A percentile compares a stretch with the other conserved stretches of the same genome.
These are phyloP conservation scores for Pteropus alecto DNA, from an alignment of 2,113 vertebrate genomes.

Conservation along the genomic window DNA sequence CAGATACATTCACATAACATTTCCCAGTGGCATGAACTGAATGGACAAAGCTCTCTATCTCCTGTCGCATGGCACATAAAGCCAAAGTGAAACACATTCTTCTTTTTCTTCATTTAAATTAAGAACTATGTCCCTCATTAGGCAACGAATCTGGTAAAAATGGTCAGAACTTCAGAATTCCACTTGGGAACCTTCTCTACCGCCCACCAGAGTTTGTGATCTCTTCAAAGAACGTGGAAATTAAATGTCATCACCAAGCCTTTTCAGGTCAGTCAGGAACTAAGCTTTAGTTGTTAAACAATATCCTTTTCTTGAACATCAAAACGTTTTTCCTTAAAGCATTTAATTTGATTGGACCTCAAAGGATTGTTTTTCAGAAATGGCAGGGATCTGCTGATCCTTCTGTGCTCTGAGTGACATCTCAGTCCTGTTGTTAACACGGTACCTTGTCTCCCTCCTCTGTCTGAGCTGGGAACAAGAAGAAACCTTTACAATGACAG, in stretches of 20 bases:
- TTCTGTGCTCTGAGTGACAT: background rate
- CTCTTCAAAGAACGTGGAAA: background rate
- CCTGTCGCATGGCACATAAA: background rate
- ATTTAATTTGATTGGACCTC: conserved; percentile 43
- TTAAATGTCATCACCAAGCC: background rate
- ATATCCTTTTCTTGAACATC: background rate
- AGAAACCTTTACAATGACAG: conserved; percentile 35
- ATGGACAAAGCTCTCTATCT: background rate
- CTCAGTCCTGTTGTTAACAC: background rate
- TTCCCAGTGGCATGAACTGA: background rate
- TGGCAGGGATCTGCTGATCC: background rate
- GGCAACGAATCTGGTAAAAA: background rate
- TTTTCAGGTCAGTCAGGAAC: background rate
- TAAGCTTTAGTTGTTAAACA: background rate
- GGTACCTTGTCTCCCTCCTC: conserved; percentile 71
- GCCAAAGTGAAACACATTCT: background rate
- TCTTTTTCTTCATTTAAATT: background rate
- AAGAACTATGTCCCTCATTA: background rate
- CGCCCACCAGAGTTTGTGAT: background rate
- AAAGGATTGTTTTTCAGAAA: background rate
- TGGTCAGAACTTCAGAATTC: background rate
- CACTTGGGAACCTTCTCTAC: background rate
- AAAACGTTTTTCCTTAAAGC: background rate
- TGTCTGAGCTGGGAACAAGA: conserved; percentile 66
- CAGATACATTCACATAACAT: too few relatives aligned